A percentile compares a stretch with the other conserved stretches of the same genome.
phyloP scores from a whole-genome alignment of 2,113 vertebrate species.

The Meleagris gallopavo region DNA sequence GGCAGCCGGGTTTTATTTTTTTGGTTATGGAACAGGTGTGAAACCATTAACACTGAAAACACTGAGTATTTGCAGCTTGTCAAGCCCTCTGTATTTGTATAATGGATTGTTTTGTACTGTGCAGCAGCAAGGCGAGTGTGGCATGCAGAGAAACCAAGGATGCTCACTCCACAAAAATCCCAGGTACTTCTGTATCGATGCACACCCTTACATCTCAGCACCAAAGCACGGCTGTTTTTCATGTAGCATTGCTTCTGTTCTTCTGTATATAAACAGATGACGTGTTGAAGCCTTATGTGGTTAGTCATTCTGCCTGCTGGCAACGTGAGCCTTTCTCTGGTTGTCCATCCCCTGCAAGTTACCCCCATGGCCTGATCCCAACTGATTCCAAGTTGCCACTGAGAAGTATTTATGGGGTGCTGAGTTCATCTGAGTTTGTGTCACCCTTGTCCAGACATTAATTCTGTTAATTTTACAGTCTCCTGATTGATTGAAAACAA shows the following conservation, averaged over 20 bases:
- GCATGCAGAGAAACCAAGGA: background rate
- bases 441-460: background rate
- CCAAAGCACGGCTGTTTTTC: accelerated
- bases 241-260: background rate
- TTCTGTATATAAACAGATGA: constrained; percentile 52
- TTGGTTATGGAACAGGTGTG: constrained; percentile 34
- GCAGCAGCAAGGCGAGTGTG: accelerated
- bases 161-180: background rate
- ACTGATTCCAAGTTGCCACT: background rate
- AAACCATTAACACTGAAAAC: background rate
- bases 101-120: accelerated
- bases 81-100: accelerated
- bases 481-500: background rate
- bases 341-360: background rate
- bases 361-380: background rate
- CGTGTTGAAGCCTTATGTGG: background rate
- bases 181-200: background rate
- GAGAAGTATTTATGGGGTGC: background rate
- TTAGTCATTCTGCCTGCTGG: constrained; percentile 39
- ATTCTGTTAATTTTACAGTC: background rate
- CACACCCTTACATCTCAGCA: background rate
- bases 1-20: background rate
- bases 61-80: background rate
- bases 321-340: background rate
- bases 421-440: background rate